Evolutionary conservation across 2,113 vertebrate genomes (phyloP), one percentile per base, ranked within the genome.

Genomic region (Hipposideros armiger): DNA sequence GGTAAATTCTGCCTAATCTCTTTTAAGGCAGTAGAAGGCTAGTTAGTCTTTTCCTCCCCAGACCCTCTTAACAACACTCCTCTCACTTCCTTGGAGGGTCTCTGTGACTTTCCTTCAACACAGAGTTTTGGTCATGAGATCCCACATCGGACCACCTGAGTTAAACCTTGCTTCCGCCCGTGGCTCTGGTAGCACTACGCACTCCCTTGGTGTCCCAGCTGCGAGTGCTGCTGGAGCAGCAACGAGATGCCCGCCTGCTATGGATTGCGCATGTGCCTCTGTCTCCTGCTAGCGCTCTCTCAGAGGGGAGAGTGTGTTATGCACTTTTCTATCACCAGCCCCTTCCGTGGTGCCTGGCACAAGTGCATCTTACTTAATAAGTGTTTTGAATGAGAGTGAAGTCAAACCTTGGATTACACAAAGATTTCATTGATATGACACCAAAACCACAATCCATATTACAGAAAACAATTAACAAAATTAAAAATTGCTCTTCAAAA

Each of bases 401-500:
- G 58, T 64, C 73, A 69, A 17, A 74, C 67, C 30, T 77, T 84
- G 11, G 19, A 28, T 95, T 87, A 83, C 14, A 62, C 32, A 89
- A 94, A 78, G 14, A 52, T 76, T 42, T 62, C 86, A 72, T 60
- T 19, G 32, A 4, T 64, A 58, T 45, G 40, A 76, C 22, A 70
- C 72, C 50, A 32, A n/a, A 93, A 74, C 58, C 17, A 78, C 20
- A 58, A 67, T 50, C 19, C 36, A 36, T 64, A 93, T 54, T 42
- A 78, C 87, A 89, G 40, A 73, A 78, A 83, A 60, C 50, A 47
- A 36, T 4, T 45, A 70, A 64, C 70, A 87, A 52, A 42, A 64
- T 80, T 30, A 87, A 84, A 94, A 66, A 36, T 58, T 90, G n/a
- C 15, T 91, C 87, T 87, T 84, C 62, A 73, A 74, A 81, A 40